phyloP scores from a whole-genome alignment of 1,140 invertebrate genomes.

The Zaprionus ghesquierei region DNA sequence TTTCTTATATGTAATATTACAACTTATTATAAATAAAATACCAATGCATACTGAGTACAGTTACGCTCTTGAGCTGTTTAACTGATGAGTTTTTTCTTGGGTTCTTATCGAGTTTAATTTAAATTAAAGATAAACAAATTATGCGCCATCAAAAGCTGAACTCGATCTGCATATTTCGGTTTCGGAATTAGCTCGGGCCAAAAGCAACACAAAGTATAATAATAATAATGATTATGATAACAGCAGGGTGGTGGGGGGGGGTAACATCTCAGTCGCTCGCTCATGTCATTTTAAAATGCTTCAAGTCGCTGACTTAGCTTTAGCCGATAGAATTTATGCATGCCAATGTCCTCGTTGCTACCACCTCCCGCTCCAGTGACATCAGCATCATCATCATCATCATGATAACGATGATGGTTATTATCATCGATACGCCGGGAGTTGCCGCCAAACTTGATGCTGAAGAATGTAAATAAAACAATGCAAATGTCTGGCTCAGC shows the following conservation, averaged over 20 bases:
- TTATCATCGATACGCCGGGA: constrained; percentile 33
- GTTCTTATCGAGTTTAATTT: constrained; percentile 48
- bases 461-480: constrained; percentile 73
- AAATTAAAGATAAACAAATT: constrained; percentile 73
- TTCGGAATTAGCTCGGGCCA: constrained; percentile 19
- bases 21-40: constrained; percentile 18
- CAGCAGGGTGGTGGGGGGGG: constrained; percentile 1
- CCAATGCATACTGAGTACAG: neutral
- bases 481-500: constrained; percentile 60
- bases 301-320: constrained; percentile 41
- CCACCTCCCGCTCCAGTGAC: neutral
- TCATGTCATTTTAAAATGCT: constrained; percentile 34
- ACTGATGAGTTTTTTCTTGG: neutral
- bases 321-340: constrained; percentile 50
- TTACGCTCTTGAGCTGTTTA: neutral
- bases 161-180: constrained; percentile 65
- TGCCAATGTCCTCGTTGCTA: constrained; percentile 15
- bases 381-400: neutral
- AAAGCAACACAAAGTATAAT: constrained; percentile 36
- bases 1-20: constrained; percentile 18
- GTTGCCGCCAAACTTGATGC: constrained; percentile 43
- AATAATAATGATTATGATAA: constrained; percentile 38
- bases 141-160: constrained; percentile 46
- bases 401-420: neutral
- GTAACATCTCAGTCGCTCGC: neutral